These are phyloP conservation scores for Ondatra zibethicus DNA, from an alignment of 2,113 vertebrate species.

Conservation along the genomic window DNA sequence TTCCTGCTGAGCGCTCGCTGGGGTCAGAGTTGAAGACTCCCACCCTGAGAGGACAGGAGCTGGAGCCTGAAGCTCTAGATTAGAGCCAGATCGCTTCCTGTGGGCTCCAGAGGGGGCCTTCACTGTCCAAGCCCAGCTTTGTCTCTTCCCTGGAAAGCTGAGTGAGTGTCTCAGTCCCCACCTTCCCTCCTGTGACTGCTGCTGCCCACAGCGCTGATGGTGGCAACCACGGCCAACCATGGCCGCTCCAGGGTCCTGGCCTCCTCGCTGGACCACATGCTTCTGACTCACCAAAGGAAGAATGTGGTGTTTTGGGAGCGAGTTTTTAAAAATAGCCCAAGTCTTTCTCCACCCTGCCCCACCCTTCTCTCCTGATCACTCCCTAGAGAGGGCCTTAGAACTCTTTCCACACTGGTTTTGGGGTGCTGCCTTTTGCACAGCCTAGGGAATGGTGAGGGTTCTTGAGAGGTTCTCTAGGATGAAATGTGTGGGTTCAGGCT, in stretches of 20 bases:
- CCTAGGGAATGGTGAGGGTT: background rate
- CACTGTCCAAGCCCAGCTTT: accelerated
- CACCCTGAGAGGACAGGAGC: background rate
- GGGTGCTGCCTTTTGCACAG: background rate
- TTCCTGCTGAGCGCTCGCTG: background rate
- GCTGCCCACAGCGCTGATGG: accelerated
- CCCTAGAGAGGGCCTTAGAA: constrained; percentile 16
- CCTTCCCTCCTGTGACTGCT: background rate
- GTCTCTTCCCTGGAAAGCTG: background rate
- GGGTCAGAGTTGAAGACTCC: background rate
- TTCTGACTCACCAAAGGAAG: constrained; percentile 60
- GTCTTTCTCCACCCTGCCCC: background rate
- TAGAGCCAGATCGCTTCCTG: background rate
- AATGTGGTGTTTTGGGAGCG: constrained; percentile 62
- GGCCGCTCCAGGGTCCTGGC: background rate
- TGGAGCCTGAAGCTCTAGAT: background rate
- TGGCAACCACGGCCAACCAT: accelerated
- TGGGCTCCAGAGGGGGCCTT: background rate
- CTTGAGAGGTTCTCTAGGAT: background rate
- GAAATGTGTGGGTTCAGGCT: background rate
- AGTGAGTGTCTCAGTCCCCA: accelerated
- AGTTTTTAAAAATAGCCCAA: constrained; percentile 65
- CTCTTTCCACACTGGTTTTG: constrained; percentile 47
- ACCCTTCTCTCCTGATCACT: background rate
- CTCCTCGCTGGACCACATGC: background rate